Evolutionary conservation across 1,140 invertebrate genomes (phyloP), one percentile per base, ranked within the genome.

Genomic region (Thaumetopoea pityocampa): DNA sequence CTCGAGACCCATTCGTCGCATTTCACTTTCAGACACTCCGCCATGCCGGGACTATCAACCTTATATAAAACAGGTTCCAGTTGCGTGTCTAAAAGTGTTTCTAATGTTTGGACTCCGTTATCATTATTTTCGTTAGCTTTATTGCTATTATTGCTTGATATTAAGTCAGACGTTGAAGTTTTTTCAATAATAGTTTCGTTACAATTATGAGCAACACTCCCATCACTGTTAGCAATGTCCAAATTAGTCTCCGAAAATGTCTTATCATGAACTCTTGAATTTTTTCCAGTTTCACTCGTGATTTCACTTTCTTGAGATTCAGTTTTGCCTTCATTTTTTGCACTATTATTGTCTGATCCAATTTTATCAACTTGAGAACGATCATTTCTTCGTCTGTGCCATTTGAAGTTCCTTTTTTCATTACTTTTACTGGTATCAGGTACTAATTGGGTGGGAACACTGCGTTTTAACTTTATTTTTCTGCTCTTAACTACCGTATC

Each of bases 1-100:
- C 69, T 58, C 8, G 62, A 74, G 3, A 77, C 23, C 70, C 70
- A 81, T 51, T 79, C 74, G 28, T 77, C 72, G 30, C 55, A 57
- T 49, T 58, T 67, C 20, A 33, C 53, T 47, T 16, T 58, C 14
- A 81, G 61, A 48, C 43, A 45, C 3, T 73, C 52, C 34, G 69
- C 64, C 68, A 81, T 77, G 5, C 5, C 20, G n/a, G 48, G 6
- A 51, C 24, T 51, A 4, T 55, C 60, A 5, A 81, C 33, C 50
- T 74, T 51, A 53, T 69, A 78, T 59, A 81, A n/a, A n/a, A n/a
- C n/a, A n/a, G n/a, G n/a, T n/a, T n/a, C n/a, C n/a, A n/a, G n/a
- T n/a, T n/a, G n/a, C n/a, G n/a, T n/a, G n/a, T n/a, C n/a, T n/a
- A n/a, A n/a, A n/a, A n/a, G n/a, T 67, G 4, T 6, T 2, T n/a